Evolutionary conservation across 2,113 vertebrate genomes (phyloP).

Genomic region (Nothoprocta pentlandii): DNA sequence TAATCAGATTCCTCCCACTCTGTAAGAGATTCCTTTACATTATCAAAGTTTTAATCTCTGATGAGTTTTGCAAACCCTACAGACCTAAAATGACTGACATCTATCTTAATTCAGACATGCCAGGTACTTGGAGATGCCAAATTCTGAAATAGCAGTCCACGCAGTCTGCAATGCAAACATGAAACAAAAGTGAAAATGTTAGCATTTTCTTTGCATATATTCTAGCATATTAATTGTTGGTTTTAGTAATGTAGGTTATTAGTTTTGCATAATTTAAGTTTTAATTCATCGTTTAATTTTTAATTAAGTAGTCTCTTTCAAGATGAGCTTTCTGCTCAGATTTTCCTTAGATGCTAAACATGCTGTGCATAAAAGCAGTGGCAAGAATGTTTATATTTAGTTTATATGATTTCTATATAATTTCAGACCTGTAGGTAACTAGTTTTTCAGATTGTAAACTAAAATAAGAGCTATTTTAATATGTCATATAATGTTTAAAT

Average conservation of each 20-base stretch:
- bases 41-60: slow-evolving; percentile 64
- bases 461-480: slow-evolving; percentile 69
- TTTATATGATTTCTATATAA: slow-evolving; percentile 59
- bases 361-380: slow-evolving; percentile 57
- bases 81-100: slow-evolving; percentile 65
- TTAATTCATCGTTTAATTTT: slow-evolving; percentile 86
- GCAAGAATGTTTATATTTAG: slow-evolving; percentile 45
- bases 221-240: slow-evolving; percentile 77
- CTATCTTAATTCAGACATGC: slow-evolving; percentile 67
- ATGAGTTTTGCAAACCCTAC: slow-evolving; percentile 65
- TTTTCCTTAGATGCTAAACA: slow-evolving; percentile 74
- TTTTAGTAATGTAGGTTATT: slow-evolving; percentile 80
- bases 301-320: slow-evolving; percentile 82
- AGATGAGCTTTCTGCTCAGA: slow-evolving; percentile 71
- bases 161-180: slow-evolving; percentile 58
- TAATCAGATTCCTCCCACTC: slow-evolving; percentile 13
- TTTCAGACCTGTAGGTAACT: slow-evolving; percentile 68
- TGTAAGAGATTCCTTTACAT: slow-evolving; percentile 3
- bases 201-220: slow-evolving; percentile 72
- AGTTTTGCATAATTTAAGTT: slow-evolving; percentile 86
- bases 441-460: slow-evolving; percentile 36
- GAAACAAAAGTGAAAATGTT: slow-evolving; percentile 71
- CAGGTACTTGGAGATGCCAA: slow-evolving; percentile 58
- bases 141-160: slow-evolving; percentile 48
- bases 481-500: slow-evolving; percentile 72